These are phyloP conservation scores for Pyrgilauda ruficollis DNA, from an alignment of 2,113 vertebrate species.

Conservation along the genomic window DNA sequence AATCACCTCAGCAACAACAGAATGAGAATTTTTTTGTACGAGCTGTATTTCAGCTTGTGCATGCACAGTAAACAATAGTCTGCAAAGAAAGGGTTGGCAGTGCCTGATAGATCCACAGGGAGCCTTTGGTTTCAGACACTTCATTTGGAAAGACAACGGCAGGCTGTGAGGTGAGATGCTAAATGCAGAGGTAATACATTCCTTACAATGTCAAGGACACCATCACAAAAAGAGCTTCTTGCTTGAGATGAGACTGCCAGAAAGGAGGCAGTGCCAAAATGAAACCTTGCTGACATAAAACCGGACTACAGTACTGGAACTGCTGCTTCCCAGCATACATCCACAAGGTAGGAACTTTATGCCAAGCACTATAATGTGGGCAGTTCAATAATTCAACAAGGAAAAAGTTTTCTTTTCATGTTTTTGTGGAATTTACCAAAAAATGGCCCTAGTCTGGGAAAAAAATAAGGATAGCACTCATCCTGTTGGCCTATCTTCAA, in stretches of 20 bases:
- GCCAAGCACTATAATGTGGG: background rate
- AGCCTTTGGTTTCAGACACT: background rate
- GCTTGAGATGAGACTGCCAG: background rate
- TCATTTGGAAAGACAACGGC: background rate
- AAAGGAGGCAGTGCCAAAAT: background rate
- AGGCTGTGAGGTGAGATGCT: background rate
- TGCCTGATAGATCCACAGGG: background rate
- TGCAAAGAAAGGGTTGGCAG: background rate
- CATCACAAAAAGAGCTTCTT: background rate
- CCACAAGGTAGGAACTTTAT: background rate
- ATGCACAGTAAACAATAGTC: fast-evolving
- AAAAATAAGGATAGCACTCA: background rate
- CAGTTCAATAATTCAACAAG: background rate
- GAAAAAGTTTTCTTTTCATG: background rate
- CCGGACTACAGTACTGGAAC: too few relatives aligned
- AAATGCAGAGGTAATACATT: background rate
- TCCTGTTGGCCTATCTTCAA: background rate
- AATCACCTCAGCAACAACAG: background rate
- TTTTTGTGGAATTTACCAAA: background rate
- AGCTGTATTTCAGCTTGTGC: background rate
- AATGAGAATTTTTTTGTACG: background rate
- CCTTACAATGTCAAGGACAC: background rate
- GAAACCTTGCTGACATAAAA: background rate
- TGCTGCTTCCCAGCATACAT: background rate
- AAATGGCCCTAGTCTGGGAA: background rate